Conservation (phyloP, 2,797 vertebrate species). For the Phalanger gymnotis region DNA sequence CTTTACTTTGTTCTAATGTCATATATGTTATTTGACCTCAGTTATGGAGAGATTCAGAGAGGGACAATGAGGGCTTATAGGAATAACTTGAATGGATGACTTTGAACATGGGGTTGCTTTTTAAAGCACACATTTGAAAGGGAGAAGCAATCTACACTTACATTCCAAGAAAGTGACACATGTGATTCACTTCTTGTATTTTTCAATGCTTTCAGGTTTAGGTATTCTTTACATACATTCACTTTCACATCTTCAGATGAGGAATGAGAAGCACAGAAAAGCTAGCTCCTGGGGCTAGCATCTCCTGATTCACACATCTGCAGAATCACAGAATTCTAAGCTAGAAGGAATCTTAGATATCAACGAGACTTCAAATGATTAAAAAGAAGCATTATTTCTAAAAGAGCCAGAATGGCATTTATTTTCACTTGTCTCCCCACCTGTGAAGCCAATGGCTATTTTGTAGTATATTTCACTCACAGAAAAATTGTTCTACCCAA, state of each 20-base stretch:
- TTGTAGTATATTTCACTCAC: not conserved
- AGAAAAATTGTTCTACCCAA: not conserved
- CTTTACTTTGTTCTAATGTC: not conserved
- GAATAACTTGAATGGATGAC: not conserved
- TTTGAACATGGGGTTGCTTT: not conserved
- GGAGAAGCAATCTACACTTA: not conserved
- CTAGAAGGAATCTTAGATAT: not conserved
- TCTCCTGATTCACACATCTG: not conserved
- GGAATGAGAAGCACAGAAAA: conserved; percentile 3
- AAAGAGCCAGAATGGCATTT: not conserved
- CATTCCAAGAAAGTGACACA: not conserved
- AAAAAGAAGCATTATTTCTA: not conserved
- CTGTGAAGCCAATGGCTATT: not conserved
- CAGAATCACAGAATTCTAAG: not conserved
- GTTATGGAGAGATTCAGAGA: not conserved
- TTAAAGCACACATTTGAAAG: not conserved
- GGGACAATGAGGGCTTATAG: not conserved
- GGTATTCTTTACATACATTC: not conserved
- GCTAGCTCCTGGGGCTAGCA: not conserved
- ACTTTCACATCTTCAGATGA: not conserved
- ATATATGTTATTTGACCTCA: not conserved
- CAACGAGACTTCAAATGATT: not conserved
- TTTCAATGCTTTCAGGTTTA: not conserved
- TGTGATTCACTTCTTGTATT: not conserved
- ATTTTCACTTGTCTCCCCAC: not conserved